Evolutionary conservation across 2,888 invertebrate genomes (phyloP).

Genomic region (Protodeltote pygarga): DNA sequence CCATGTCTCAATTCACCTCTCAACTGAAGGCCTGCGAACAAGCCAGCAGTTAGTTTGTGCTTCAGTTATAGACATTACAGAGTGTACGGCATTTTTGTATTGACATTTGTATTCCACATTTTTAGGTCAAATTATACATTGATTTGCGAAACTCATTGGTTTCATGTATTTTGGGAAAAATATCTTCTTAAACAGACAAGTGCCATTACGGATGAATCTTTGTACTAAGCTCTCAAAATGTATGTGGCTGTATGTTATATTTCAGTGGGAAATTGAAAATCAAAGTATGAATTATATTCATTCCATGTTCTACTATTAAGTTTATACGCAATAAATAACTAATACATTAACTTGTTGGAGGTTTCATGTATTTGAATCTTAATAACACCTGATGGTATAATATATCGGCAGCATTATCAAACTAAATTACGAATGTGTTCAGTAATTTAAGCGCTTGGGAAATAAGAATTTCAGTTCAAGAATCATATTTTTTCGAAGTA

Average conservation of each 20-base stretch:
- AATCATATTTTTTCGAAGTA: background rate
- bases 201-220: conserved; percentile 52
- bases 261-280: conserved; percentile 35
- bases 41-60: conserved; percentile 63
- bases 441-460: conserved; percentile 45
- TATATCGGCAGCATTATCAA: conserved; percentile 20
- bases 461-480: conserved; percentile 4
- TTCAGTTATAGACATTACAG: conserved; percentile 71
- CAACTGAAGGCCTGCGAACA: conserved; percentile 64
- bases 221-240: conserved; percentile 16
- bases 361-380: conserved; percentile 22
- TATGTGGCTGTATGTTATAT: conserved; percentile 24
- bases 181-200: conserved; percentile 35
- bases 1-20: conserved; percentile 83
- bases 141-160: conserved; percentile 58
- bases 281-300: conserved; percentile 54
- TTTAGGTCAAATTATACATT: conserved; percentile 64
- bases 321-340: conserved; percentile 36
- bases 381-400: conserved; percentile 14
- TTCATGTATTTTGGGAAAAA: conserved; percentile 56
- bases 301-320: conserved; percentile 58
- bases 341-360: too few species aligned
- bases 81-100: conserved; percentile 75
- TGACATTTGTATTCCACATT: conserved; percentile 65
- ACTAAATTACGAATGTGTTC: conserved; percentile 50